Evolutionary conservation across 2,888 invertebrate species (phyloP).

Genomic region (Dasysyrphus tricinctus): DNA sequence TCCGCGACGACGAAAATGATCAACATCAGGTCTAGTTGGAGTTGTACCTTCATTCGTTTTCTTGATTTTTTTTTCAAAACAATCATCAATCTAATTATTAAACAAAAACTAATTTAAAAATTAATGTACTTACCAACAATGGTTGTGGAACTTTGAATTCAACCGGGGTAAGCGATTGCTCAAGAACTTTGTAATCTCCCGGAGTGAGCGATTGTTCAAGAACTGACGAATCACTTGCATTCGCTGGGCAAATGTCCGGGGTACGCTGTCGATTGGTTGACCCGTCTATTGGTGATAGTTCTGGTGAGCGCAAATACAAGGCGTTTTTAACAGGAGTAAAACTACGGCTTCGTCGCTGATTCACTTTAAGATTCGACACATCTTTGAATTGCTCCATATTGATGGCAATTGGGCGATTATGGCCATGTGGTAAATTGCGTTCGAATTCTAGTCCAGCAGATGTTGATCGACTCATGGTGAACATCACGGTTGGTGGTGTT

Average conservation of each 20-base stretch:
- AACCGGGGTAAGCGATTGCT: conserved; percentile 35
- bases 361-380: conserved; percentile 61
- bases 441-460: not conserved
- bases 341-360: conserved; percentile 59
- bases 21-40: conserved; percentile 37
- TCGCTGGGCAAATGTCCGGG: not conserved
- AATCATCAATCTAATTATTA: not conserved
- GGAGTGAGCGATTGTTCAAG: conserved; percentile 39
- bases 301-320: conserved; percentile 52
- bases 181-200: conserved; percentile 37
- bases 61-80: conserved; percentile 7
- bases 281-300: conserved; percentile 61
- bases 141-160: conserved; percentile 58
- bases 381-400: conserved; percentile 60
- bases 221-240: not conserved
- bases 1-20: not conserved
- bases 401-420: conserved; percentile 11
- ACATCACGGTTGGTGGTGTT: conserved; percentile 55
- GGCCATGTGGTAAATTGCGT: not conserved
- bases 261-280: conserved; percentile 22
- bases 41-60: conserved; percentile 42
- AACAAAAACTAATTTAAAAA: not conserved
- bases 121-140: conserved; percentile 32
- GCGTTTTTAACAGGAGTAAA: conserved; percentile 63
- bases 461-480: conserved; percentile 49